Percentiles rank a stretch among this genome's conserved stretches.
Evolutionary conservation across 2,797 vertebrate species (phyloP).

Genomic region (Rousettus madagascariensis): DNA sequence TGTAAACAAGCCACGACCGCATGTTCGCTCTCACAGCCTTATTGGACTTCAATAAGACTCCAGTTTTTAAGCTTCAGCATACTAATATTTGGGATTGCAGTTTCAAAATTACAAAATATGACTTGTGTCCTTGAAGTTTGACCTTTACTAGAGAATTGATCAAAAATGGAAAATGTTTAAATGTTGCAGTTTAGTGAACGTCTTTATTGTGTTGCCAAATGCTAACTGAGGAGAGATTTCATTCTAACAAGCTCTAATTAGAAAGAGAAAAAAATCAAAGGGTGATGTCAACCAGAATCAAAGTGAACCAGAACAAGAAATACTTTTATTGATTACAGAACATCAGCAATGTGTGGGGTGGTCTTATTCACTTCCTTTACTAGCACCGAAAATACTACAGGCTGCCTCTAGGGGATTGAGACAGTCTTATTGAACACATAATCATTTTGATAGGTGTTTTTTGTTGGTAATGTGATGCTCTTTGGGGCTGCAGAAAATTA

Average conservation of each 20-base stretch:
- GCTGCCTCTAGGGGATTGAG: conserved; percentile 60
- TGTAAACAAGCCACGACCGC: background rate
- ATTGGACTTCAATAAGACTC: background rate
- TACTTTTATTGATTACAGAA: conserved; percentile 74
- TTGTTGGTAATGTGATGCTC: conserved; percentile 71
- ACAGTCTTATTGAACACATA: conserved; percentile 59
- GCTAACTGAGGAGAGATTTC: conserved; percentile 71
- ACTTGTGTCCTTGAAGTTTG: conserved; percentile 1
- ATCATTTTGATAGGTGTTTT: conserved; percentile 69
- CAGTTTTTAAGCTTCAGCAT: conserved; percentile 11
- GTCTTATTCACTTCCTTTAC: conserved; percentile 70
- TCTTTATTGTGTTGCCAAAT: conserved; percentile 77
- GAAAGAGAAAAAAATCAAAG: conserved; percentile 42
- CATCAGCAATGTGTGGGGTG: conserved; percentile 56
- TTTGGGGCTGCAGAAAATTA: conserved; percentile 66
- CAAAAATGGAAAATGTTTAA: conserved; percentile 69
- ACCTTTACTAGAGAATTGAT: conserved; percentile 73
- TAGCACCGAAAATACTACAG: conserved; percentile 68
- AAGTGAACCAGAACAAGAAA: conserved; percentile 67
- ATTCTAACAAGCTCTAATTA: conserved; percentile 79
- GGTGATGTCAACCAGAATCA: conserved; percentile 77
- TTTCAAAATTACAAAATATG: conserved; percentile 50
- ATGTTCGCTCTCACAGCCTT: background rate
- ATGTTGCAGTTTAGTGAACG: conserved; percentile 63
- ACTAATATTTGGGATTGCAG: background rate